Conservation (phyloP, 2,888 invertebrate species). For the Dasypogon diadema region DNA sequence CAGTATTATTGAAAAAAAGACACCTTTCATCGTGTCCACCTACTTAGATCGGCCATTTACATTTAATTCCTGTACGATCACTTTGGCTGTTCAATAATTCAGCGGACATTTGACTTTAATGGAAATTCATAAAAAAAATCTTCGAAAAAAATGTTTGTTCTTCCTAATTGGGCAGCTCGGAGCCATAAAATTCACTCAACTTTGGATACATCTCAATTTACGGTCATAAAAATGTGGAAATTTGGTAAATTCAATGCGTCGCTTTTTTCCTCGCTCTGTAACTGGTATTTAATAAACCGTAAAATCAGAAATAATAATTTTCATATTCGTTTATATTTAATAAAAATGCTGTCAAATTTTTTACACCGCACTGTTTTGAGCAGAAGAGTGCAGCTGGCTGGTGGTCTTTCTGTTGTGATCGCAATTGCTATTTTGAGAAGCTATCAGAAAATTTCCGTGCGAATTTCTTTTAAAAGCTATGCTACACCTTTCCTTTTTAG, state of each 20-base stretch:
- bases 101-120: slow-evolving; percentile 24
- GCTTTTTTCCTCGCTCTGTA: neutral
- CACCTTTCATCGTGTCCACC: slow-evolving; percentile 4
- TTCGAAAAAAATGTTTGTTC: neutral
- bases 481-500: too few species aligned
- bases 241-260: neutral
- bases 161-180: slow-evolving; percentile 7
- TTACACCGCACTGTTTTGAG: neutral
- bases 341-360: neutral
- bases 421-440: too few species aligned
- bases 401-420: neutral
- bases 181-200: slow-evolving; percentile 35
- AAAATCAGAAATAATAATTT: slow-evolving; percentile 3
- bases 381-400: neutral
- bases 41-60: neutral
- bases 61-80: slow-evolving; percentile 10
- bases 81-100: neutral
- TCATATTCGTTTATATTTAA: neutral
- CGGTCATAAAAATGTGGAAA: neutral
- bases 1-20: neutral
- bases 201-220: slow-evolving; percentile 39
- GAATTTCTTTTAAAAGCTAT: too few species aligned
- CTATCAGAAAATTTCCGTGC: too few species aligned
- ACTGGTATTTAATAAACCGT: slow-evolving; percentile 21
- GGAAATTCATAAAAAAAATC: slow-evolving; percentile 17